Evolutionary conservation across 1,140 invertebrate species (phyloP).

Genomic region (Plutomurus gul): DNA sequence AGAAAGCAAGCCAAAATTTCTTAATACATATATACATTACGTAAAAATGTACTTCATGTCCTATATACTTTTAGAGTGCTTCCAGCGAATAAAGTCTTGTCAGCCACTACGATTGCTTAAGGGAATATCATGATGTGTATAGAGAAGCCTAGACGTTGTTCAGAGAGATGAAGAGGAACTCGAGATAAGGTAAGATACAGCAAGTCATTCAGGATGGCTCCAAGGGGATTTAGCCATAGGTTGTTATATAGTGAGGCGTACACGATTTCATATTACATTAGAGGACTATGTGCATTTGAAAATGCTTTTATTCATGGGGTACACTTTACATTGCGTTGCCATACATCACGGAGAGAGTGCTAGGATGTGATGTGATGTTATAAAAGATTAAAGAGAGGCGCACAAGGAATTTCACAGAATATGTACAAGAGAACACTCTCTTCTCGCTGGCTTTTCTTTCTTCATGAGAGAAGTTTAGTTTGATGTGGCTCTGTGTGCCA

Average conservation of each 20-base stretch:
- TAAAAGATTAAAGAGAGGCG: neutral
- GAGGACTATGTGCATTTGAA: neutral
- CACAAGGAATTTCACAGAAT: neutral
- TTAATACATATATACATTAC: too few relatives aligned
- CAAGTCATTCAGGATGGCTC: neutral
- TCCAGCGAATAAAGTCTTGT: too few relatives aligned
- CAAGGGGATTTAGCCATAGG: constrained; percentile 8
- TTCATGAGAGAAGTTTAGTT: too few relatives aligned
- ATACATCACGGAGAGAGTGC: neutral
- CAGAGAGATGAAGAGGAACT: neutral
- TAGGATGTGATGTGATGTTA: neutral
- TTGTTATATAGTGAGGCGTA: neutral
- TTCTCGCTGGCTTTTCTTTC: too few relatives aligned
- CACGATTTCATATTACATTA: neutral
- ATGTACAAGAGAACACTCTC: neutral
- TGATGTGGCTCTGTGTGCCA: too few relatives aligned
- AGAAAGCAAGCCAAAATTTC: too few relatives aligned
- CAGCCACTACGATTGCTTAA: too few relatives aligned
- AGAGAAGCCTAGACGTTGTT: neutral
- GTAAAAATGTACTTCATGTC: too few relatives aligned
- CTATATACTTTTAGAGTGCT: too few relatives aligned
- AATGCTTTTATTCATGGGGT: too few relatives aligned
- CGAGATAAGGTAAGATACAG: neutral
- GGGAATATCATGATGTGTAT: neutral
- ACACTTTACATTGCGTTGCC: neutral